phyloP scores from a whole-genome alignment of 2,888 invertebrate species.

The Pristionchus maxplancki region DNA sequence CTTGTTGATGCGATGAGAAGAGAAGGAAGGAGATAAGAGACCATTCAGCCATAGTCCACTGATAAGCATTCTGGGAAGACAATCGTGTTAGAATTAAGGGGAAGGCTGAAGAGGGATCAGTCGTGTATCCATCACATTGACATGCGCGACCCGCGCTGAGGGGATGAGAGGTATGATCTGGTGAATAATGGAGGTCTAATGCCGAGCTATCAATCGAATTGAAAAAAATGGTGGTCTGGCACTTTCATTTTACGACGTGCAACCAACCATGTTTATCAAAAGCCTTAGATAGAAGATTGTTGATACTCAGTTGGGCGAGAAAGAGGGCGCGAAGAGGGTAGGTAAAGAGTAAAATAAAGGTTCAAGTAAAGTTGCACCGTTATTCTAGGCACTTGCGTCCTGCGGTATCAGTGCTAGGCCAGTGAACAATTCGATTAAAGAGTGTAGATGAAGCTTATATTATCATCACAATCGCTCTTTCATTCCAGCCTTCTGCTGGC shows the following conservation, averaged over 20 bases:
- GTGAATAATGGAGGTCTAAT: neutral
- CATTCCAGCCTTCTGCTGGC: slow-evolving; percentile 62
- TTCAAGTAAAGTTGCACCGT: no score
- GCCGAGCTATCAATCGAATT: neutral
- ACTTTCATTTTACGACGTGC: no score
- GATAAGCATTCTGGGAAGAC: slow-evolving; percentile 13
- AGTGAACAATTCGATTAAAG: no score
- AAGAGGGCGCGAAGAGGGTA: no score
- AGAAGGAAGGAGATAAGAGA: neutral
- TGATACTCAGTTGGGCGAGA: no score
- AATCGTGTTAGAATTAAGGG: neutral
- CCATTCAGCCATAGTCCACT: neutral
- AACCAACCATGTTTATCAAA: no score
- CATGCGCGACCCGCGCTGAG: neutral
- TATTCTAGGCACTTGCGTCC: no score
- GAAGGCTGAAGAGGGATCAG: neutral
- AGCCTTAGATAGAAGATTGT: no score
- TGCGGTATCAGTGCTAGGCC: no score
- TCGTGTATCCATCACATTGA: neutral
- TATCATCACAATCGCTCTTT: no score
- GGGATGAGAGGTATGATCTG: neutral
- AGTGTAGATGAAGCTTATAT: no score
- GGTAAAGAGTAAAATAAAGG: no score
- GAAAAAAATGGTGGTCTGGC: neutral
- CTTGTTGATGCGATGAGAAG: slow-evolving; percentile 22